phyloP scores from a whole-genome alignment of 2,888 invertebrate species.

The Anticlea derivata region DNA sequence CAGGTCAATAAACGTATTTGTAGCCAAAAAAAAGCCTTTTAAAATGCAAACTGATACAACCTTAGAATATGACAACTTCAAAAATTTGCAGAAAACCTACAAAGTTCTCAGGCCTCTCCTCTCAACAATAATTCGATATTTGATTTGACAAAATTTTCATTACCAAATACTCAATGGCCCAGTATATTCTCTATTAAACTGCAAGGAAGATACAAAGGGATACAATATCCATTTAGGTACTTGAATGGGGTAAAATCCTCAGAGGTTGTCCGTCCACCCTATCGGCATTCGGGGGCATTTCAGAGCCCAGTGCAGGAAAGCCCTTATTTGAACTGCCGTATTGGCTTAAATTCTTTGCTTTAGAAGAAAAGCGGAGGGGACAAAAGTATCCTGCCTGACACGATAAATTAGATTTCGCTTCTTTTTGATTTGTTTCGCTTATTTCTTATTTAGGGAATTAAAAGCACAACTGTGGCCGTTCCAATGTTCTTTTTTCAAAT shows the following conservation, averaged over 20 bases:
- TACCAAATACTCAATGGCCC: constrained; percentile 2
- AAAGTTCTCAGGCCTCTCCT: too few relatives aligned
- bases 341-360: constrained; percentile 59
- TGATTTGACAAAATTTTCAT: neutral
- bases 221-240: constrained; percentile 37
- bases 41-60: too few relatives aligned
- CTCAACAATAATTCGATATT: too few relatives aligned
- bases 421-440: constrained; percentile 14
- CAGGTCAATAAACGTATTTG: too few relatives aligned
- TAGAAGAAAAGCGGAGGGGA: constrained; percentile 29
- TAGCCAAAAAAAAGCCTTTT: too few relatives aligned
- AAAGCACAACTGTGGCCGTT: constrained; percentile 1
- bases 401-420: constrained; percentile 27
- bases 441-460: constrained; percentile 15
- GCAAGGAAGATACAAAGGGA: constrained; percentile 29
- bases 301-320: constrained; percentile 34
- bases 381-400: constrained; percentile 18
- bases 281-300: constrained; percentile 26
- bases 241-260: constrained; percentile 43
- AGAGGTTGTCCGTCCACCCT: constrained; percentile 31
- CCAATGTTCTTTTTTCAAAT: too few relatives aligned
- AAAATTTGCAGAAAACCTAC: too few relatives aligned
- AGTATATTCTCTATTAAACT: constrained; percentile 32
- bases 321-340: constrained; percentile 70
- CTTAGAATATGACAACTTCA: too few relatives aligned